These are phyloP conservation scores for Temnothorax nylanderi DNA, from an alignment of 1,140 invertebrate species.

Conservation along the genomic window DNA sequence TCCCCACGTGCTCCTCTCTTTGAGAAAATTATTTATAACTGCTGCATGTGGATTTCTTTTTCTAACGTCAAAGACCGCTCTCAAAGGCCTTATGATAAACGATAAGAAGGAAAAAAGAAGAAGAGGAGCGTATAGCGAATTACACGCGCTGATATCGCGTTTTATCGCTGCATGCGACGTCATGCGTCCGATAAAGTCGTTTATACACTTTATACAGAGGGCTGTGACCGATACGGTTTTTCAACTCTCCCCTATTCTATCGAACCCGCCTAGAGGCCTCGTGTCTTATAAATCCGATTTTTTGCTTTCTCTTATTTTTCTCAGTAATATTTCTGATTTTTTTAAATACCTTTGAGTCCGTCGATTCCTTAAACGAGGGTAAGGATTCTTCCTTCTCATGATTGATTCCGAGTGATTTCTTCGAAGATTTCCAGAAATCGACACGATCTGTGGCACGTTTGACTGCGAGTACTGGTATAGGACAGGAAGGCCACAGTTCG, in stretches of 20 bases:
- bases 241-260: constrained; percentile 52
- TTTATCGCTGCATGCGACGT: constrained; percentile 71
- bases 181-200: constrained; percentile 67
- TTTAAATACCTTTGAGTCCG: background rate
- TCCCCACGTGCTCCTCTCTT: background rate
- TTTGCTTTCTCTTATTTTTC: background rate
- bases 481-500: no score
- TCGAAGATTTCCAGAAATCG: no score
- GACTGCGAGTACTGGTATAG: no score
- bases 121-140: constrained; percentile 59
- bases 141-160: constrained; percentile 57
- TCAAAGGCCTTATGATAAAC: background rate
- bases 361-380: no score
- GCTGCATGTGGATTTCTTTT: background rate
- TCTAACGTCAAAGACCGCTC: background rate
- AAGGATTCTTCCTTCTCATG: no score
- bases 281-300: background rate
- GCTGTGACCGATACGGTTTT: constrained; percentile 76
- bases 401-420: no score
- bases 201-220: constrained; percentile 57
- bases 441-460: no score
- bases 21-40: constrained; percentile 30
- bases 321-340: background rate
- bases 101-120: background rate
- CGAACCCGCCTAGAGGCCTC: constrained; percentile 63